Conservation (phyloP, 2,888 invertebrate genomes). For the Agonopterix arenella region DNA sequence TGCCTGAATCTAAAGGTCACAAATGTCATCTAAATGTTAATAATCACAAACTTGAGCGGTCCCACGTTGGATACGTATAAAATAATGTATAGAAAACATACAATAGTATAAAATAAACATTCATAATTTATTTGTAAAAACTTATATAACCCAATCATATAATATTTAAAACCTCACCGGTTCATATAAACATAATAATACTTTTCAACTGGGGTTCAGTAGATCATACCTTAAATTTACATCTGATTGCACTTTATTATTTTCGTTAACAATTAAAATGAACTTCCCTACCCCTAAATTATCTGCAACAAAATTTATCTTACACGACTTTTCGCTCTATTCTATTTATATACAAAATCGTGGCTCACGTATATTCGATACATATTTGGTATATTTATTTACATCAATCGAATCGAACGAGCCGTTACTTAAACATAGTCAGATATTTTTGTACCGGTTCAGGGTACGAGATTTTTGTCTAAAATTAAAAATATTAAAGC, state of each 20-base stretch:
- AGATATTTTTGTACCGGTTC: constrained; percentile 61
- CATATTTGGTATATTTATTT: constrained; percentile 75
- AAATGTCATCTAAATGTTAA: constrained; percentile 23
- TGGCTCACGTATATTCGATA: constrained; percentile 46
- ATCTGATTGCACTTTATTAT: constrained; percentile 71
- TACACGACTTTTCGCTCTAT: constrained; percentile 41
- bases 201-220: constrained; percentile 70
- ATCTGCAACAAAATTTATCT: constrained; percentile 48
- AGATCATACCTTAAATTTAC: constrained; percentile 63
- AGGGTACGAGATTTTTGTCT: constrained; percentile 44
- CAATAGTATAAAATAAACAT: constrained; percentile 68
- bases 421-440: constrained; percentile 61
- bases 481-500: constrained; percentile 63
- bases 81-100: constrained; percentile 64
- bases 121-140: constrained; percentile 70
- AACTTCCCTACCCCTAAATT: constrained; percentile 39
- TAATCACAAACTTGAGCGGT: constrained; percentile 57
- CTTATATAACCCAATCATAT: constrained; percentile 70
- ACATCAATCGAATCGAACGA: constrained; percentile 56
- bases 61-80: constrained; percentile 41
- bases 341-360: constrained; percentile 58
- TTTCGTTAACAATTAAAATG: constrained; percentile 64
- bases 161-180: constrained; percentile 73
- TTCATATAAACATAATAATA: constrained; percentile 76
- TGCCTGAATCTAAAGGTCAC: neutral